Percentiles rank a stretch among this genome's conserved stretches.
Conservation (phyloP, 2,113 vertebrate genomes). For the Rynchops niger region DNA sequence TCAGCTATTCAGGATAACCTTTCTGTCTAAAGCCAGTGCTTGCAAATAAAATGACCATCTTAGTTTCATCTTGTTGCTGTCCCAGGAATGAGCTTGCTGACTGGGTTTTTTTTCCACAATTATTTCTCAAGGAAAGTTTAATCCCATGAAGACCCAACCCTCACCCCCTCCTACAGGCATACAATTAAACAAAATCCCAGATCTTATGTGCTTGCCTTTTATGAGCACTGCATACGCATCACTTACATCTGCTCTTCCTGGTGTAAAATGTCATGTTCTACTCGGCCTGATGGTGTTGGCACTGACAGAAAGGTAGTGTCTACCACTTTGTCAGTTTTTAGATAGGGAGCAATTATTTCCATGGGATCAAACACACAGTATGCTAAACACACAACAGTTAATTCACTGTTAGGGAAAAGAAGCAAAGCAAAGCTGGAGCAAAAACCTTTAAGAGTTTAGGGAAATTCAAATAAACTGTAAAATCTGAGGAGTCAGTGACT, state of each 20-base stretch:
- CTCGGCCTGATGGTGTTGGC: neutral
- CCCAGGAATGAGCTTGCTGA: neutral
- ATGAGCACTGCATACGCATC: neutral
- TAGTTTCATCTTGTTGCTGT: neutral
- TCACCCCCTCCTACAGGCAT: neutral
- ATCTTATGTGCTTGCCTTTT: neutral
- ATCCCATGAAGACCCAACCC: neutral
- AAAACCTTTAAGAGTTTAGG: neutral
- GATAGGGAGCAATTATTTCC: neutral
- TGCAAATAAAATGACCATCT: neutral
- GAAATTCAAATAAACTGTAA: neutral
- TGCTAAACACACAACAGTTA: neutral
- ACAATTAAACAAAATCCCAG: neutral
- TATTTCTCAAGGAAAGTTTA: neutral
- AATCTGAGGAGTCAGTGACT: neutral
- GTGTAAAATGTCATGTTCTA: neutral
- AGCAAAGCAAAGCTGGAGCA: neutral
- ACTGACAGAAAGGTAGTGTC: neutral
- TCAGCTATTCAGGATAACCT: neutral
- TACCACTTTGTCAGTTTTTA: neutral
- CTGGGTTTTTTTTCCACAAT: neutral
- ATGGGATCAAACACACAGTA: neutral
- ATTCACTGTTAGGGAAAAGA: neutral
- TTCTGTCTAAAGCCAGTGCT: neutral
- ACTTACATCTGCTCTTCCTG: neutral